Evolutionary conservation across 1,140 invertebrate species (phyloP).

Genomic region (Polypedilum vanderplanki): DNA sequence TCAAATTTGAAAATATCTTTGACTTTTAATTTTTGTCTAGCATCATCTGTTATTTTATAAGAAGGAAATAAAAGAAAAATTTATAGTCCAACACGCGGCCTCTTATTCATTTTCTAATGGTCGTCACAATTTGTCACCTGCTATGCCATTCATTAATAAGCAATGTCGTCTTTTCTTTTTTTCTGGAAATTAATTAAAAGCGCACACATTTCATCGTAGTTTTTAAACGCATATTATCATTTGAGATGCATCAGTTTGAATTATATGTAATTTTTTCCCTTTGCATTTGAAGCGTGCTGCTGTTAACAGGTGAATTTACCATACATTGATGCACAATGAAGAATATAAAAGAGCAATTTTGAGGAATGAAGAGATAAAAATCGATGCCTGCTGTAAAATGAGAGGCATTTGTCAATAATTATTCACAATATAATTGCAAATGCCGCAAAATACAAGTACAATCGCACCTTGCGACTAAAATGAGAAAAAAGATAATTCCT

Average conservation of each 20-base stretch:
- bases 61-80: not conserved
- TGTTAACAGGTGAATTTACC: conserved; percentile 13
- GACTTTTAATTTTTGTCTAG: not conserved
- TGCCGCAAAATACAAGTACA: not conserved
- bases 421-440: not conserved
- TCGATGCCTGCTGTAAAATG: conserved; percentile 11
- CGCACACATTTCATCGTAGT: too few species aligned
- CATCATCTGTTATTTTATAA: not conserved
- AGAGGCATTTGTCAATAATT: not conserved
- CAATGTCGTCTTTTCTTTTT: not conserved
- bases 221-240: too few species aligned
- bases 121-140: conserved; percentile 26
- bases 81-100: not conserved
- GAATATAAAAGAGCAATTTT: not conserved
- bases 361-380: conserved; percentile 8
- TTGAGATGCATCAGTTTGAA: not conserved
- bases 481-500: not conserved
- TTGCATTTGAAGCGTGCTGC: not conserved
- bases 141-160: not conserved
- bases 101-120: not conserved
- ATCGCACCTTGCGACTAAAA: not conserved
- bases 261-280: conserved; percentile 6
- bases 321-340: not conserved
- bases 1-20: not conserved
- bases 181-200: not conserved